Base-by-base conservation (phyloP, 1,140 invertebrate species). In the Delia radicum region DNA sequence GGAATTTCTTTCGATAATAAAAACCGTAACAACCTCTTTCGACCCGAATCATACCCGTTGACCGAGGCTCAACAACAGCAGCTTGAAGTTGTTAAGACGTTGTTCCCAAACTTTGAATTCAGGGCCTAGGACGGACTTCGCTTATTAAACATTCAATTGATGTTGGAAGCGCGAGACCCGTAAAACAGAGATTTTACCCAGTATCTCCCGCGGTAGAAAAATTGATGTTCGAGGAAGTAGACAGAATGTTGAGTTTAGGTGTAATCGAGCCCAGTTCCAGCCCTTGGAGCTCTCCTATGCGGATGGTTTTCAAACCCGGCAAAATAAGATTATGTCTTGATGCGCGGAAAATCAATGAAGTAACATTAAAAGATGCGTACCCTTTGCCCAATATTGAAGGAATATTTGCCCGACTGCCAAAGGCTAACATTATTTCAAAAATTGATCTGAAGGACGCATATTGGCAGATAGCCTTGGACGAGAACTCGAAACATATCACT, bases 361-460 rank as follows among this genome's bases (percentile, higher is more conserved):
- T 72, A 5, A 76, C 75, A 10, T 48, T 61, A 21, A 76, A 76
- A 28, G 75, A 76, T 28, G 77, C 77, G 0, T 76, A 76, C 73
- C 75, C 80, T 12, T 61, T 85, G 15, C 80, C 80, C 7, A 63
- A 75, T 28, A 80, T 81, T 33, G 73, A 75, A 5, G 73, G n/a
- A 3, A 77, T 80, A 3, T 48, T 80, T 2, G 74, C 74, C 63
- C 75, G 77, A 4, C 67, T 80, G 13, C 75, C 75, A 2, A 61
- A 61, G n/a, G 65, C 65, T 24, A 62, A 72, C 8, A 73, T 46
- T 21, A 61, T 77, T 15, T 46, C 82, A 62, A 79, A 80, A 8
- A 28, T 86, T 2, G 80, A 84, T 76, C 71, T 86, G 27, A 84
- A 81, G 76, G 76, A 81, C 21, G 84, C 81, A 0, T 86, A 79